Evolutionary conservation across 2,888 invertebrate genomes (phyloP).

Genomic region (Zygogramma bicolorata): DNA sequence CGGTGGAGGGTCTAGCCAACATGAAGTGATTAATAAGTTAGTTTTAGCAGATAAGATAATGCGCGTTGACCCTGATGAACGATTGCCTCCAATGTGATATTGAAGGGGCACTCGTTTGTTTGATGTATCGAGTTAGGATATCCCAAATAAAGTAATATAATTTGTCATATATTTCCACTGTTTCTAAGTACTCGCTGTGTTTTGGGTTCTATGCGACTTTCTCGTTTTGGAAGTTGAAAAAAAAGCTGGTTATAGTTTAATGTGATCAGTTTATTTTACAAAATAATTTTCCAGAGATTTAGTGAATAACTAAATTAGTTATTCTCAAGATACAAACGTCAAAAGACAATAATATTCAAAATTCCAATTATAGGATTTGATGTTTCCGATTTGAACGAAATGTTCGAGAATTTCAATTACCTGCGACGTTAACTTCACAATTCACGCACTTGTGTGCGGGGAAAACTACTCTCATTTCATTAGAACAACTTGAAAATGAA

Average conservation of each 20-base stretch:
- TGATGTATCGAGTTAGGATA: no score
- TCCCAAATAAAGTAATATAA: no score
- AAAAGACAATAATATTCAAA: neutral
- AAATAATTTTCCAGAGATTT: conserved; percentile 1
- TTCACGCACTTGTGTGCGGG: conserved; percentile 12
- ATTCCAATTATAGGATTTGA: neutral
- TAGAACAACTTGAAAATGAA: conserved; percentile 26
- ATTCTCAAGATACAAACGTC: neutral
- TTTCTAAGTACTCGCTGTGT: no score
- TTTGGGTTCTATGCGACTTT: no score
- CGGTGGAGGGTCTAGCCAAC: conserved; percentile 58
- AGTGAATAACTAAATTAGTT: neutral
- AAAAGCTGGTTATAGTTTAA: neutral
- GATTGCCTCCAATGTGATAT: conserved; percentile 58
- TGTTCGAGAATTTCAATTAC: neutral
- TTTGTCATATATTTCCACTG: no score
- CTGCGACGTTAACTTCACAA: conserved; percentile 1
- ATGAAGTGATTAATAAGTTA: conserved; percentile 65
- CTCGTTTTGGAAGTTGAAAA: neutral
- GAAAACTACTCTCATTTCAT: conserved; percentile 9
- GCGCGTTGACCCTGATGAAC: conserved; percentile 63
- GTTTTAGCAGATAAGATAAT: conserved; percentile 66
- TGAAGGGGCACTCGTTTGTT: no score
- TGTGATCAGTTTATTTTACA: conserved; percentile 4
- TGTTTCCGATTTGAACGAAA: neutral